phyloP scores from a whole-genome alignment of 1,140 invertebrate species.

The Lutraria rhynchaena region DNA sequence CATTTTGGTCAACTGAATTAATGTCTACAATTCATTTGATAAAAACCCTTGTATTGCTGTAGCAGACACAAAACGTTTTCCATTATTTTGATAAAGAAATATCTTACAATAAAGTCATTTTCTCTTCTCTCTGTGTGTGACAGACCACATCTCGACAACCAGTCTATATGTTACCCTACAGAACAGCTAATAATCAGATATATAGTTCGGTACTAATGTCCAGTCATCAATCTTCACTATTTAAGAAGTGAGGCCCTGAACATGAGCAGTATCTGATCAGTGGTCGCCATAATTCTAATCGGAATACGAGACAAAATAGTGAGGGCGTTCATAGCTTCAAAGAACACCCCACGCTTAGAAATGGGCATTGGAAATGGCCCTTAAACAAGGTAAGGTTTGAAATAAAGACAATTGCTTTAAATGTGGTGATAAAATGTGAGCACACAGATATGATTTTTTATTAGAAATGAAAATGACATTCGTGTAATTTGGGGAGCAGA shows the following conservation, averaged over 20 bases:
- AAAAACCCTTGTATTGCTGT: slow-evolving; percentile 42
- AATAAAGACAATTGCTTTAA: too few species aligned
- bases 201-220: slow-evolving; percentile 27
- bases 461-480: too few species aligned
- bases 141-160: slow-evolving; percentile 29
- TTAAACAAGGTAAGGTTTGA: too few species aligned
- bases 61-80: slow-evolving; percentile 54
- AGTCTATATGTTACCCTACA: slow-evolving; percentile 39
- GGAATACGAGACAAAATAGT: too few species aligned
- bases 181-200: slow-evolving; percentile 57
- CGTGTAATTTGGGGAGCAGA: too few species aligned
- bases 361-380: too few species aligned
- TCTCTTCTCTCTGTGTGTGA: slow-evolving; percentile 26
- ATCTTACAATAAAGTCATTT: slow-evolving; percentile 56
- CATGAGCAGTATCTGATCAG: too few species aligned
- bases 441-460: too few species aligned
- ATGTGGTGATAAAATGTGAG: too few species aligned
- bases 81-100: slow-evolving; percentile 63
- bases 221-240: slow-evolving; percentile 41
- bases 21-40: slow-evolving; percentile 60
- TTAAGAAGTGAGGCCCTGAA: slow-evolving; percentile 14
- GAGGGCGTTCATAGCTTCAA: too few species aligned
- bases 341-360: too few species aligned
- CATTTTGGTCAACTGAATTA: slow-evolving; percentile 52
- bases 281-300: too few species aligned